A percentile compares a stretch with the other conserved stretches of the same genome.
phyloP scores from a whole-genome alignment of 2,797 vertebrate genomes.

The Clangula hyemalis region DNA sequence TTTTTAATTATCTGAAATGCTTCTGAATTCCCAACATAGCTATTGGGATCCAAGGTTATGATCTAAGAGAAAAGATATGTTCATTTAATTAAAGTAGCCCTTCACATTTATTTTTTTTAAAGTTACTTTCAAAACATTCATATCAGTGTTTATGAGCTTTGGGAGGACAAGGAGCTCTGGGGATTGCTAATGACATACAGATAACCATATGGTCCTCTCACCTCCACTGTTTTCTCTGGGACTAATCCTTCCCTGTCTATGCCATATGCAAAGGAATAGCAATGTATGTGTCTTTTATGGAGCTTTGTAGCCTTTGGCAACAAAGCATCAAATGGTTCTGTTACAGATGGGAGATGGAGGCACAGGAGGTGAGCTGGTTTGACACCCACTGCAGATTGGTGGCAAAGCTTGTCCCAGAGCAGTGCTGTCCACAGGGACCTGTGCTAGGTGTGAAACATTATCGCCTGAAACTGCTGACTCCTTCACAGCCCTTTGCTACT shows the following conservation, averaged over 20 bases:
- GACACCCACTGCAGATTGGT: neutral
- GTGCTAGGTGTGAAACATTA: neutral
- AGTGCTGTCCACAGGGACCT: neutral
- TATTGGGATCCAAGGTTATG: constrained; percentile 45
- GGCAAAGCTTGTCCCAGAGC: neutral
- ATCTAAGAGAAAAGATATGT: constrained; percentile 57
- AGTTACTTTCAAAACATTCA: constrained; percentile 20
- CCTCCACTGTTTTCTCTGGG: neutral
- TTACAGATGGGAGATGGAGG: neutral
- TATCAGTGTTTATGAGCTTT: constrained; percentile 51
- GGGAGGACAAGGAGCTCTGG: constrained; percentile 28
- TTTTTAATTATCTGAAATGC: constrained; percentile 28
- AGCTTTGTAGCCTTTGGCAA: neutral
- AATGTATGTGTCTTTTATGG: neutral
- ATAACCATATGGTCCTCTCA: constrained; percentile 55
- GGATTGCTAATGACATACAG: constrained; percentile 31
- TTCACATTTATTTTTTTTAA: neutral
- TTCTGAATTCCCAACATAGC: constrained; percentile 57
- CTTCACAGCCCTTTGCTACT: neutral
- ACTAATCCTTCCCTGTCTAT: neutral
- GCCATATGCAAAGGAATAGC: neutral
- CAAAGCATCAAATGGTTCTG: neutral
- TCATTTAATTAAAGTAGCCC: constrained; percentile 64
- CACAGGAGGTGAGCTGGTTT: neutral
- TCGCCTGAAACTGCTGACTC: neutral